phyloP scores from a whole-genome alignment of 2,797 vertebrate species.

The Oreortyx pictus region DNA sequence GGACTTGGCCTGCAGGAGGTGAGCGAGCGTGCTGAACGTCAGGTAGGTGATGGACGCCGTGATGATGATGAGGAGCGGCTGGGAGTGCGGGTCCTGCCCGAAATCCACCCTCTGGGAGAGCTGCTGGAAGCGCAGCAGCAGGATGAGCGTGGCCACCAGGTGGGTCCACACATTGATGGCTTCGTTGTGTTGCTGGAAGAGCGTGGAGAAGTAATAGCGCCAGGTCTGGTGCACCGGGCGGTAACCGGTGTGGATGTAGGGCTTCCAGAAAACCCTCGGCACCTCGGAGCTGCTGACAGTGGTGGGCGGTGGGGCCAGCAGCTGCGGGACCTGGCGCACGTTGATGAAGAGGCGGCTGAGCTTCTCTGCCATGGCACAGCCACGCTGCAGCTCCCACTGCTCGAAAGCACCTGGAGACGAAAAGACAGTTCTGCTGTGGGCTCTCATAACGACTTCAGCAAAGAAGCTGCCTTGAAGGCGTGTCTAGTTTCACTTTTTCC shows the following conservation, averaged over 20 bases:
- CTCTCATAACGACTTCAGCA: accelerated
- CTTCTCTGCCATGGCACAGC: slow-evolving; percentile 88
- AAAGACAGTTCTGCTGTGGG: neutral
- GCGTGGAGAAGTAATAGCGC: slow-evolving; percentile 91
- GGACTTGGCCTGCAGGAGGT: slow-evolving; percentile 93
- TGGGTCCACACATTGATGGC: slow-evolving; percentile 95
- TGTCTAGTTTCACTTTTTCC: neutral
- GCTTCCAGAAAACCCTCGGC: slow-evolving; percentile 91
- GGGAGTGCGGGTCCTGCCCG: slow-evolving; percentile 87
- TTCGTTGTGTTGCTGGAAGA: slow-evolving; percentile 96
- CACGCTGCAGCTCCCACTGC: accelerated
- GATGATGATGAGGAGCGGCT: slow-evolving; percentile 91
- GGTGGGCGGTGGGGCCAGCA: slow-evolving; percentile 84
- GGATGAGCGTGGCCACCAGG: slow-evolving; percentile 86
- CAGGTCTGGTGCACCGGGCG: slow-evolving; percentile 89
- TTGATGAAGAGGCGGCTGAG: slow-evolving; percentile 88
- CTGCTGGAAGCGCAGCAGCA: slow-evolving; percentile 88
- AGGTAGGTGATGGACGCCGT: slow-evolving; percentile 90
- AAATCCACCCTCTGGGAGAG: slow-evolving; percentile 89
- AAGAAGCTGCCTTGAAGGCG: no score
- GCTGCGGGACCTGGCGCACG: slow-evolving; percentile 84
- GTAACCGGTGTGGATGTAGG: slow-evolving; percentile 91
- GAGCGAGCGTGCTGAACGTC: slow-evolving; percentile 90
- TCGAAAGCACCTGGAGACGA: accelerated
- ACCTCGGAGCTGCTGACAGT: slow-evolving; percentile 89